Evolutionary conservation across 2,888 invertebrate species (phyloP), one percentile per base, ranked within the genome.

Genomic region (Nomada ferruginata): DNA sequence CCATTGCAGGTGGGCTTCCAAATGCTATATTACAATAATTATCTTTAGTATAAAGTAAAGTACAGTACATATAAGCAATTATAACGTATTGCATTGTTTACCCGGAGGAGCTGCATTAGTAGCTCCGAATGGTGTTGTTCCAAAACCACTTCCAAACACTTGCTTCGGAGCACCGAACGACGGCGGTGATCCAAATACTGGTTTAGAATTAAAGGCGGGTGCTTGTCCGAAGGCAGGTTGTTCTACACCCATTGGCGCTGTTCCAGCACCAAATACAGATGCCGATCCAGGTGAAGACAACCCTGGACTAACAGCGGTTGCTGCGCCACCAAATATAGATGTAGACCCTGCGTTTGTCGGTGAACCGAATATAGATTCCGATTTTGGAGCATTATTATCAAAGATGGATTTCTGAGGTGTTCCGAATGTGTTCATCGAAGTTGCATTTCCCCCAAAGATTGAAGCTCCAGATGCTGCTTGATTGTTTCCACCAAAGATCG

Each of bases 211-310:
- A 76, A 94, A 93, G 2, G 91, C 70, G 0, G 93, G 76, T 47
- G 91, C 36, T 52, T 92, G 91, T 11, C 93, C 92, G 50, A 93
- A 93, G 0, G 87, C 83, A 0, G 92, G 65, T n/a, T 82, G 82
- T 29, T 81, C 82, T 42, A 75, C 47, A 15, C 66, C 77, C 63
- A 78, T 59, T 1, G 85, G 64, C 3, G 87, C 60, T 36, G 72
- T 63, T 65, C 66, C n/a, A 64, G 44, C 60, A 10, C 88, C 85
- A 64, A 89, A 89, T 23, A 83, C 79, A 55, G 83, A 85, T 44
- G 76, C 0, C 11, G 84, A 29, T 26, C 57, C 72, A n/a, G 76
- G 20, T 9, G 76, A 15, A 9, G 71, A 7, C 44, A 57, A 50
- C n/a, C 61, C 82, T 11, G 79, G 26, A n/a, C 85, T 20, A 10